These are phyloP conservation scores for Prenolepis imparis DNA, from an alignment of 2,888 invertebrate genomes.

Conservation along the genomic window DNA sequence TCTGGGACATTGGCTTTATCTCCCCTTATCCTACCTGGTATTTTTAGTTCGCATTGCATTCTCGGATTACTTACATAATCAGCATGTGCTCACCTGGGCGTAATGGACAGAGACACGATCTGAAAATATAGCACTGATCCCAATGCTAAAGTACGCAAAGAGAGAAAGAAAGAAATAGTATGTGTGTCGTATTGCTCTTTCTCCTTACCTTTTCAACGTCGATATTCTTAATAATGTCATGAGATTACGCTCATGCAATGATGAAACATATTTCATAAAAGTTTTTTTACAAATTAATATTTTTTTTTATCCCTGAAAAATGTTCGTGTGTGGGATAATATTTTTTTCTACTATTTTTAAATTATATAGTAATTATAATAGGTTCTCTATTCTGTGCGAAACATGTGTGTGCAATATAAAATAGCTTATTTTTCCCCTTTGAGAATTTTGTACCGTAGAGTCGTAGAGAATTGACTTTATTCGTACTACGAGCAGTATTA, in stretches of 20 bases:
- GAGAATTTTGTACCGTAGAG: background rate
- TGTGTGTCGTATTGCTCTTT: background rate
- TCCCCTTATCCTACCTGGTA: conserved; percentile 4
- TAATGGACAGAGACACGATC: background rate
- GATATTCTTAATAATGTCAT: background rate
- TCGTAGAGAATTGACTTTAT: background rate
- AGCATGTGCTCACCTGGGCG: conserved; percentile 18
- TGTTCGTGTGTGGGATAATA: background rate
- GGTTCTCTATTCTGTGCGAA: background rate
- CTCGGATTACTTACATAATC: conserved; percentile 37
- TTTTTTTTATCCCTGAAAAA: no score
- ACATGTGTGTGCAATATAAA: background rate
- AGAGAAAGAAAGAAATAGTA: background rate
- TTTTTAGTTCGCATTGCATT: conserved; percentile 13
- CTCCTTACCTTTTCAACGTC: background rate
- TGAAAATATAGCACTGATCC: background rate
- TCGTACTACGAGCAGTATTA: background rate
- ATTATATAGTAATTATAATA: background rate
- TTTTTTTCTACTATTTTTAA: background rate
- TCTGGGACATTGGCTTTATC: background rate
- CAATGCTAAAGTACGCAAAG: background rate
- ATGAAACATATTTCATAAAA: background rate
- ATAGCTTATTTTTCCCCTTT: background rate
- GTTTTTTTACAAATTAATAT: no score
- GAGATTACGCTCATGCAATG: background rate